Evolutionary conservation across 1,140 invertebrate genomes (phyloP).

Genomic region (Nymphalis io): DNA sequence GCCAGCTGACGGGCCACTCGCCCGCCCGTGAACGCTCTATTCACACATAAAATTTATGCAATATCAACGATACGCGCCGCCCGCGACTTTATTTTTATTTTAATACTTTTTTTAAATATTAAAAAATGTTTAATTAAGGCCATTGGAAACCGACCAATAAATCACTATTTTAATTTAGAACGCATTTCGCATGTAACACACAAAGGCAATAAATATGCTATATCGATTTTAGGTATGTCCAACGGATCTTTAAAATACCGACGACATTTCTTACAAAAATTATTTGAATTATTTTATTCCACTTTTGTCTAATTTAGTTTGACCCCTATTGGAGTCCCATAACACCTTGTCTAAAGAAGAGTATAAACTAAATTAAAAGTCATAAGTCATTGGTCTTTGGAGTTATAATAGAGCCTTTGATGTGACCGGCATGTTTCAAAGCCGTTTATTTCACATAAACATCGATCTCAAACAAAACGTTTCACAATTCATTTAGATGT

Average conservation of each 20-base stretch:
- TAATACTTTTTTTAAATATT: neutral
- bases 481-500: conserved; percentile 71
- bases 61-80: conserved; percentile 9
- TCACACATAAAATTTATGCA: conserved; percentile 52
- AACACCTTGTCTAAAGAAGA: neutral
- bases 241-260: conserved; percentile 64
- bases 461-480: conserved; percentile 53
- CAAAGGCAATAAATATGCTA: conserved; percentile 70
- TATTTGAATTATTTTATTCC: conserved; percentile 10
- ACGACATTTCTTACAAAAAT: conserved; percentile 60
- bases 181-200: conserved; percentile 44
- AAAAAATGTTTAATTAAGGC: conserved; percentile 28
- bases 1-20: conserved; percentile 52
- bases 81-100: neutral
- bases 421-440: conserved; percentile 53
- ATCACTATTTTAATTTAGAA: conserved; percentile 55
- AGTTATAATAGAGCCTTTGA: conserved; percentile 50
- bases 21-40: conserved; percentile 51
- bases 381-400: conserved; percentile 9
- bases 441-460: conserved; percentile 69
- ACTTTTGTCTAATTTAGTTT: neutral
- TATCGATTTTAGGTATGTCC: conserved; percentile 64
- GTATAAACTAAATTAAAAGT: neutral
- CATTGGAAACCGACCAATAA: conserved; percentile 44
- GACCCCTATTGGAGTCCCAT: neutral